Evolutionary conservation across 2,797 vertebrate genomes (phyloP), one percentile per base, ranked within the genome.

Genomic region (Vultur gryphus): DNA sequence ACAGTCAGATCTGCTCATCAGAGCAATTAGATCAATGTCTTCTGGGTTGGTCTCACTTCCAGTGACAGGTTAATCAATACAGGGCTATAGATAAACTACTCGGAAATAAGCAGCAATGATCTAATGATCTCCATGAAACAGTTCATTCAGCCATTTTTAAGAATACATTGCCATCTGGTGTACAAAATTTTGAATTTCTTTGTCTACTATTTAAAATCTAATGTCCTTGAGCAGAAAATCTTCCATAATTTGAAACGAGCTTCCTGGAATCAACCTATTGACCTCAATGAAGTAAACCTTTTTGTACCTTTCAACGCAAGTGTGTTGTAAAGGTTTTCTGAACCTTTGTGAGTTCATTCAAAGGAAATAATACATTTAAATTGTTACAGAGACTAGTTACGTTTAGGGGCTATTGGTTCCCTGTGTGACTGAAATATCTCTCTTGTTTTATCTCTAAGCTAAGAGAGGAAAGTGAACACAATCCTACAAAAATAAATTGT

Each of bases 121-220:
- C 41, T 48, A 43, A 73, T 13, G 13, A 76, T 83, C 16, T 43
- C 67, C 37, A 57, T 39, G 26, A 64, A 93, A 61, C 6, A 4
- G 11, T 67, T 83, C 2, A 28, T 59, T 73, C 82, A 62, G 57
- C 12, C 57, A 92, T 98, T 97, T 87, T 87, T 97, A 96, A 92
- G 96, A 96, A 86, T 87, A 89, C 49, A 96, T 95, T 98, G 97
- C 97, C 98, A 97, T 95, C 98, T 98, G 94, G 94, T 98, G 98
- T 96, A 89, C 76, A 95, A 89, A 81, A 81, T 85, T 49, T 43
- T 51, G 4, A 75, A 73, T 73, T 73, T 67, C 35, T 52, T n/a
- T 79, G 41, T 75, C 33, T 54, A 18, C 21, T 54, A 29, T 49
- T 94, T 79, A n/a, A 95, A 93, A 84, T 23, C 33, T 54, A 46